Conservation (phyloP, 2,113 vertebrate genomes). For the Macaca nemestrina region DNA sequence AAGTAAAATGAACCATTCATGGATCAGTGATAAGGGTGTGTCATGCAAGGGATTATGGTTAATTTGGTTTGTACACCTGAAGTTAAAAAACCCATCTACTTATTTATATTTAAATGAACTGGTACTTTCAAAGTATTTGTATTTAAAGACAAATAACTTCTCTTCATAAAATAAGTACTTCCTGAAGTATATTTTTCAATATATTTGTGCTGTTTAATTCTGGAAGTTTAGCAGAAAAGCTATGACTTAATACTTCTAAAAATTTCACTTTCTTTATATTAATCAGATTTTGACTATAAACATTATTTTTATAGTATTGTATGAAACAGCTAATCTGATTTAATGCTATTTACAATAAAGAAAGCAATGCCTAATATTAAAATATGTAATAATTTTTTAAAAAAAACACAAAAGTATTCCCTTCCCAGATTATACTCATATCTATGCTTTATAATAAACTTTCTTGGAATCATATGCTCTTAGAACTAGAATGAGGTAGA, state of each 20-base stretch:
- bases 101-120: slow-evolving; percentile 12
- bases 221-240: neutral
- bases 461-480: neutral
- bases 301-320: neutral
- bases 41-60: neutral
- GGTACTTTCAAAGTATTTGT: neutral
- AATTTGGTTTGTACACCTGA: neutral
- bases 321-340: neutral
- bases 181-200: neutral
- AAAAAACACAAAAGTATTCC: neutral
- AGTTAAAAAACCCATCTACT: neutral
- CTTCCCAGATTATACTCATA: neutral
- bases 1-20: neutral
- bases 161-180: neutral
- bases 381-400: neutral
- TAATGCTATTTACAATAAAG: slow-evolving; percentile 2
- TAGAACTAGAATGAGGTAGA: neutral
- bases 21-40: neutral
- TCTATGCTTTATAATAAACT: neutral
- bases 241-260: neutral
- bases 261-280: neutral
- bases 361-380: neutral
- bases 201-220: neutral
- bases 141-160: neutral
- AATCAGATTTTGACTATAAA: neutral